Base-by-base conservation (phyloP, 2,113 vertebrate genomes). In the Sander lucioperca region DNA sequence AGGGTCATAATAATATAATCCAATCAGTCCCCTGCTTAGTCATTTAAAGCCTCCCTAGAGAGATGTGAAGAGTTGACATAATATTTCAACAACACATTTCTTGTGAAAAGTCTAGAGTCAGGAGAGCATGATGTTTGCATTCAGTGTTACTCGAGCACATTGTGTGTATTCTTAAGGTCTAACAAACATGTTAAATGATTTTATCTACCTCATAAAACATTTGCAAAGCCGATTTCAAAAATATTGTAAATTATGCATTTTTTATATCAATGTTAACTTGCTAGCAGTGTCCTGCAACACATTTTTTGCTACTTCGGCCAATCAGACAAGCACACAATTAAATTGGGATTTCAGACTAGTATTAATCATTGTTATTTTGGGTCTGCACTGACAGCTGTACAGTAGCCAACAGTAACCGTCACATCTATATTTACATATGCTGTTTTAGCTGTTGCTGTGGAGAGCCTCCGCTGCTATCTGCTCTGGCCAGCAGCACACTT, bases 21-120 rank as follows among this genome's bases (percentile, higher is more conserved):
- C n/a, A n/a, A n/a, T 81, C 73, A 48, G 47, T 65, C n/a, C 43
- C 62, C 43, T 6, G 6, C 11, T 43, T 45, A 61, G 43, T 66
- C 48, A 43, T 18, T 48, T 48, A 36, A 66, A 50, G 43, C 12
- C 70, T 61, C 62, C 33, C 30, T n/a, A 30, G 25, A 79, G 27
- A 50, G n/a, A 43, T 67, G 23, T 14, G 11, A 54, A 53, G 23
- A 8, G 21, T 74, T 61, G 6, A 33, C 16, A 68, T 30, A 15
- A 10, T n/a, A 33, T 56, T 72, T 64, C 2, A 53, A 64, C 21
- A 15, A 43, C 18, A 43, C 6, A 79, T 54, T 62, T 53, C 0
- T 9, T 5, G 53, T 36, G 11, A 77, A 18, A 19, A 74, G 39
- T 50, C 27, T 18, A 51, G 67, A 36, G 36, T 39, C 36, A 39